These are phyloP conservation scores for Dicyrtomina minuta DNA, from an alignment of 2,888 invertebrate species.

Conservation along the genomic window DNA sequence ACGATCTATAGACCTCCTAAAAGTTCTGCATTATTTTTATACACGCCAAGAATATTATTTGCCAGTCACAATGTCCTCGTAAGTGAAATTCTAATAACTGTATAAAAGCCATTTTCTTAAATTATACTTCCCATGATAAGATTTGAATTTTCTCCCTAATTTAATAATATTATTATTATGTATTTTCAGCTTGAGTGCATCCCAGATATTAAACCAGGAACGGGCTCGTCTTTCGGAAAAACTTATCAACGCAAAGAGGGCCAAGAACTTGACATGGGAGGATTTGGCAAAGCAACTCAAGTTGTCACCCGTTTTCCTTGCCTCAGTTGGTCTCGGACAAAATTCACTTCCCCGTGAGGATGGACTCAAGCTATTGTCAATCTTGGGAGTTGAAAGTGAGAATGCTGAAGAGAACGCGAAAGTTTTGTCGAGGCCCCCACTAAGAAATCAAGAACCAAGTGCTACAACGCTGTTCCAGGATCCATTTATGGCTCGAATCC, in stretches of 20 bases:
- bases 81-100: too few relatives aligned
- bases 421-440: conserved; percentile 39
- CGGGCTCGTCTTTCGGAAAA: conserved; percentile 5
- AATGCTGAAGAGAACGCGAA: conserved; percentile 19
- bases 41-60: too few relatives aligned
- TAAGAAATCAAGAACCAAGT: conserved; percentile 44
- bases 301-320: conserved; percentile 49
- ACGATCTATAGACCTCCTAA: too few relatives aligned
- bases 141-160: too few relatives aligned
- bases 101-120: too few relatives aligned
- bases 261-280: conserved; percentile 47
- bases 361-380: conserved; percentile 35
- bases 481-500: conserved; percentile 44
- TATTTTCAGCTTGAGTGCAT: background rate
- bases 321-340: conserved; percentile 43
- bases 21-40: too few relatives aligned
- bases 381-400: conserved; percentile 29
- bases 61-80: too few relatives aligned
- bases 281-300: conserved; percentile 40
- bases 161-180: too few relatives aligned
- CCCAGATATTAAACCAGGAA: background rate
- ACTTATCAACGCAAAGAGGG: conserved; percentile 41
- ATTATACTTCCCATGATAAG: too few relatives aligned
- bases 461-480: conserved; percentile 43
- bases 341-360: conserved; percentile 35